Conservation (phyloP, 2,113 vertebrate genomes). For the Tyto alba region DNA sequence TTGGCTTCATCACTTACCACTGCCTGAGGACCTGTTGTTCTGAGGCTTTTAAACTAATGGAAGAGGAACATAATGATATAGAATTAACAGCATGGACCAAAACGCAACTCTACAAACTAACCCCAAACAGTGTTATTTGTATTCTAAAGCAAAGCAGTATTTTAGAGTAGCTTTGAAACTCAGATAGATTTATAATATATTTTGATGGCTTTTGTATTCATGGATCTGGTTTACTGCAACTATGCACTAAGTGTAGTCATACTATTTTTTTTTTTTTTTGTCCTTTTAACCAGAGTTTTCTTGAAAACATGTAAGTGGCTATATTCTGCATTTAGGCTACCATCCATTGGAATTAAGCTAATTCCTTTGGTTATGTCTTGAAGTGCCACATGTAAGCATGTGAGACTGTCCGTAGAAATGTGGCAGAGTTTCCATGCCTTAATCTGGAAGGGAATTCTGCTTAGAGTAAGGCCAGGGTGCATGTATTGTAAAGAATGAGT, state of each 20-base stretch:
- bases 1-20: neutral
- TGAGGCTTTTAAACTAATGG: conserved; percentile 37
- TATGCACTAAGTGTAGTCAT: neutral
- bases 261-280: neutral
- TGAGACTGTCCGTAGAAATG: neutral
- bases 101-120: conserved; percentile 45
- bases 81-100: conserved; percentile 69
- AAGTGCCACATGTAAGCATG: neutral
- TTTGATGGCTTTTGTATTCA: conserved; percentile 56
- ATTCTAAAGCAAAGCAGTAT: conserved; percentile 60
- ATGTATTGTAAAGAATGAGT: neutral
- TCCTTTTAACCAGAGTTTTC: neutral
- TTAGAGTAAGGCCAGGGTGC: neutral
- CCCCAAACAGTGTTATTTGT: conserved; percentile 61
- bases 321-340: neutral
- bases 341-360: neutral
- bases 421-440: neutral
- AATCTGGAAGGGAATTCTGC: neutral
- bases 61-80: conserved; percentile 32
- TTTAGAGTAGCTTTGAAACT: conserved; percentile 60
- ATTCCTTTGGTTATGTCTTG: neutral
- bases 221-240: neutral
- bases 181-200: conserved; percentile 74
- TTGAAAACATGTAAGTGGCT: neutral
- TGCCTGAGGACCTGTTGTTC: conserved; percentile 22